These are phyloP conservation scores for Villa cingulata DNA, from an alignment of 2,888 invertebrate species.

Conservation along the genomic window DNA sequence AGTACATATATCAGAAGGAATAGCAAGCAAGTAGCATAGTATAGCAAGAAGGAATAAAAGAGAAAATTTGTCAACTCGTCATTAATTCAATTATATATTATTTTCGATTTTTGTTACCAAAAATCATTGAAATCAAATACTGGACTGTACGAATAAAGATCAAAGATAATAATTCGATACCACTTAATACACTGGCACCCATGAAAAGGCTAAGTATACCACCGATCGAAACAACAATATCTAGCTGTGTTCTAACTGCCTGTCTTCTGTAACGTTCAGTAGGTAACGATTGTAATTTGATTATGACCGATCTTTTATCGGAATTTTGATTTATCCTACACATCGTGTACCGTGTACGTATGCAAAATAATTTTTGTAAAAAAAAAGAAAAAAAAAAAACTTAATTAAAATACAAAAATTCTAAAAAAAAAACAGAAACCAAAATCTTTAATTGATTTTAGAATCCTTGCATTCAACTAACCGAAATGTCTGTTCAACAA, in stretches of 20 bases:
- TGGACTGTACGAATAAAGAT: no score
- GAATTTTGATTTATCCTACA: neutral
- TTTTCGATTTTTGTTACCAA: no score
- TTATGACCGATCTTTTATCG: neutral
- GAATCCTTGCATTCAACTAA: neutral
- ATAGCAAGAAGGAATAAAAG: no score
- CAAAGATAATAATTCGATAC: slow-evolving; percentile 44
- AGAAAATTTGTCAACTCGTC: no score
- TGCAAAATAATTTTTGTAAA: no score
- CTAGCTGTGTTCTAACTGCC: slow-evolving; percentile 33
- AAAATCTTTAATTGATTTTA: neutral
- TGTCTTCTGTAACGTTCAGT: slow-evolving; percentile 37
- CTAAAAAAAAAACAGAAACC: neutral
- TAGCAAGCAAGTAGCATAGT: no score
- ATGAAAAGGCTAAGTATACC: slow-evolving; percentile 45
- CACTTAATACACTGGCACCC: slow-evolving; percentile 46
- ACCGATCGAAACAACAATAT: slow-evolving; percentile 43
- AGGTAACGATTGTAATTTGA: slow-evolving; percentile 28
- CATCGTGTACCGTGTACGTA: neutral
- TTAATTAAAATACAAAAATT: no score
- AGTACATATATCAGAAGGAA: no score
- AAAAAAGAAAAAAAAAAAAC: no score
- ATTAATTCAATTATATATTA: no score
- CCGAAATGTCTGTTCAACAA: slow-evolving; percentile 20
- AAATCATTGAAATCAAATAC: no score